Conservation (phyloP, 2,888 invertebrate genomes). For the Temnothorax rugatulus region DNA sequence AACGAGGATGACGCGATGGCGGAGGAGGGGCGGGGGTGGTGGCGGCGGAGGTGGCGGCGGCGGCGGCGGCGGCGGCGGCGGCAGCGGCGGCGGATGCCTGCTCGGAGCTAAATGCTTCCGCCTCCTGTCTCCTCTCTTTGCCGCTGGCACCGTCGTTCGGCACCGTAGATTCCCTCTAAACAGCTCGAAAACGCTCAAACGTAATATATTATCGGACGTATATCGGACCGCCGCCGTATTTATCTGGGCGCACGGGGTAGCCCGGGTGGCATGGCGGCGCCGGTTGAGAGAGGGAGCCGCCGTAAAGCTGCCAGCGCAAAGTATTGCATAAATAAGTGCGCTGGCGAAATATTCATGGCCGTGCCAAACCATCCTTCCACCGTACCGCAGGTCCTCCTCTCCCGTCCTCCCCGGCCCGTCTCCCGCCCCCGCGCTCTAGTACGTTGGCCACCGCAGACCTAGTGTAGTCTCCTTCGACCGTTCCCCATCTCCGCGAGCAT, state of each 20-base stretch:
- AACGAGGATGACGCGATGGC: constrained; percentile 61
- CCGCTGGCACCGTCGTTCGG: constrained; percentile 70
- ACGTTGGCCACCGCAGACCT: constrained; percentile 58
- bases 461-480: constrained; percentile 48
- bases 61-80: constrained; percentile 1
- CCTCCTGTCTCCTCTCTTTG: constrained; percentile 66
- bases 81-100: constrained; percentile 50
- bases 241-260: constrained; percentile 72
- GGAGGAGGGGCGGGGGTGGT: constrained; percentile 30
- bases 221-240: constrained; percentile 75
- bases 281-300: constrained; percentile 78
- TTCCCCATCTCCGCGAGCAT: constrained; percentile 48
- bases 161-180: constrained; percentile 79
- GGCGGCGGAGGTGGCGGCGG: constrained; percentile 24
- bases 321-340: constrained; percentile 86
- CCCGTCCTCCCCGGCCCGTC: constrained; percentile 13
- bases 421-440: constrained; percentile 16
- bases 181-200: constrained; percentile 84
- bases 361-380: constrained; percentile 78
- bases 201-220: constrained; percentile 85
- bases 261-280: constrained; percentile 35
- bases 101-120: constrained; percentile 77
- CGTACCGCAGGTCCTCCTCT: constrained; percentile 48
- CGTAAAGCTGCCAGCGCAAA: constrained; percentile 86
- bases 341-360: constrained; percentile 86